Conservation (phyloP, 1,140 invertebrate species). For the Polyergus mexicanus region DNA sequence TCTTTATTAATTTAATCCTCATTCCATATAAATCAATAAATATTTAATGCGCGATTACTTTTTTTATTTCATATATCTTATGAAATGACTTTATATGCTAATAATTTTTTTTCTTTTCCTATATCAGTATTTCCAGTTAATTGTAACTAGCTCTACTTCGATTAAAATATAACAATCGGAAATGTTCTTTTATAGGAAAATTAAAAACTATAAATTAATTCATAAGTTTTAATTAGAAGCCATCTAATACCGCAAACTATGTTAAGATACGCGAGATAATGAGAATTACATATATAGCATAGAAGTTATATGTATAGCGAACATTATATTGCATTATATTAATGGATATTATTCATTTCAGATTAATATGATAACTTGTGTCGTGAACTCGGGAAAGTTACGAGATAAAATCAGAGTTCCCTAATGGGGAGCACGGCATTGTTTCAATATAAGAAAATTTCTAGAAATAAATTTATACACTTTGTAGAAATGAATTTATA, state of each 20-base stretch:
- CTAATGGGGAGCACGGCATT: neutral
- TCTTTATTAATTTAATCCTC: neutral
- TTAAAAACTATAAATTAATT: neutral
- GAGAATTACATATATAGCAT: neutral
- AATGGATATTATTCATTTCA: conserved; percentile 6
- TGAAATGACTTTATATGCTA: too few species aligned
- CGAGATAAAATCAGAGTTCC: conserved; percentile 20
- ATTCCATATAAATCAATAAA: neutral
- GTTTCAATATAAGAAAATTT: conserved; percentile 36
- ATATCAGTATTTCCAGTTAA: neutral
- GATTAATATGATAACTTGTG: neutral
- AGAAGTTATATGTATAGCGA: too few species aligned
- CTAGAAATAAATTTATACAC: conserved; percentile 14
- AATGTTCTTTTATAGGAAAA: neutral
- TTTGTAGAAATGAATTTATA: conserved; percentile 22
- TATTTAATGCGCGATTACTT: too few species aligned
- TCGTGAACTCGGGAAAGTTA: neutral
- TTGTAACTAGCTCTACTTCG: conserved; percentile 3
- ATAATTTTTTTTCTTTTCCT: too few species aligned
- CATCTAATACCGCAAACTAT: neutral
- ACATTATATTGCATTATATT: too few species aligned
- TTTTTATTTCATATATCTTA: too few species aligned
- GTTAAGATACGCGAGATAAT: neutral
- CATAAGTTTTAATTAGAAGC: neutral
- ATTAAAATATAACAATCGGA: neutral